Conservation (phyloP, 2,888 invertebrate species). For the Pseudococcus viburni region DNA sequence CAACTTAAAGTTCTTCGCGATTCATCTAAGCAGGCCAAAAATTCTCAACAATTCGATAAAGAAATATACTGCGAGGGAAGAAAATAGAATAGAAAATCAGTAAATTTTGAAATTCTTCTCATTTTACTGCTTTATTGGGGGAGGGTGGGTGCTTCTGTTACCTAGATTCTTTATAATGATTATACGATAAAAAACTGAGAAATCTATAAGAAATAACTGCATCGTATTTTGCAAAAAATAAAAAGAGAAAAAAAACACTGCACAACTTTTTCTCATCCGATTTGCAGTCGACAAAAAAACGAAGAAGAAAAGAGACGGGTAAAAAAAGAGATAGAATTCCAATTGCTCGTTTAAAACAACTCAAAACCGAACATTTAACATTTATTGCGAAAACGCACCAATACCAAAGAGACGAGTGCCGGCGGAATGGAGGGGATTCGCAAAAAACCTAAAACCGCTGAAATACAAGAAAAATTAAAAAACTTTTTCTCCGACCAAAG, state of each 20-base stretch:
- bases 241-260: neutral
- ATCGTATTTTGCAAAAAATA: neutral
- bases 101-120: too few species aligned
- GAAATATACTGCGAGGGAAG: too few species aligned
- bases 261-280: neutral
- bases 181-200: too few species aligned
- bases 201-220: neutral
- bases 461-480: slow-evolving; percentile 53
- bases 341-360: slow-evolving; percentile 33
- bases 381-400: slow-evolving; percentile 27
- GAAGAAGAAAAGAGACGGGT: neutral
- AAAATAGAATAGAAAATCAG: too few species aligned
- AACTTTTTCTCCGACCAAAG: slow-evolving; percentile 3
- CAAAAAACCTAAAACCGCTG: neutral
- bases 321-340: neutral
- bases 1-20: too few species aligned
- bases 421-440: neutral
- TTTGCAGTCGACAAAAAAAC: neutral
- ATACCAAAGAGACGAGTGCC: neutral
- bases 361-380: slow-evolving; percentile 9
- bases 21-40: too few species aligned
- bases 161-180: too few species aligned
- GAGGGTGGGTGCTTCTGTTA: too few species aligned
- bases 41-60: too few species aligned
- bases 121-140: too few species aligned